Conservation (phyloP, 2,888 invertebrate species). For the Chalcis sispes region DNA sequence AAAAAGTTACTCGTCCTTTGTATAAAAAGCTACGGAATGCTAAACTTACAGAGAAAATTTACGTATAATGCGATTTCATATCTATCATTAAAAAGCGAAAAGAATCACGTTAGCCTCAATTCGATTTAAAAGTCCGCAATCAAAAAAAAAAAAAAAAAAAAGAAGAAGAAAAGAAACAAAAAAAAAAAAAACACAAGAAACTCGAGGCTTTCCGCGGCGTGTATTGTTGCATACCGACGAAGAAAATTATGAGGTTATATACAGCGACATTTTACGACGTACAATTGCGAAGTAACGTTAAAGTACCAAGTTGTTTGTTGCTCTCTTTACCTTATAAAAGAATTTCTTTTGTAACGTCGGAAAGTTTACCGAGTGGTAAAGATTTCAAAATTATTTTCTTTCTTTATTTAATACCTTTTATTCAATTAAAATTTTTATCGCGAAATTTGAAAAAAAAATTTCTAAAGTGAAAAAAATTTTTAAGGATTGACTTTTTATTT, state of each 20-base stretch:
- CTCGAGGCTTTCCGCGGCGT: not conserved
- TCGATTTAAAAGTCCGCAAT: constrained; percentile 43
- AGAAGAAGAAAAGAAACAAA: too few species aligned
- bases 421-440: too few species aligned
- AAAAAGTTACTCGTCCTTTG: constrained; percentile 43
- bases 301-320: constrained; percentile 1
- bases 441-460: too few species aligned
- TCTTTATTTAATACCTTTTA: too few species aligned
- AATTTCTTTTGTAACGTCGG: not conserved
- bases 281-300: constrained; percentile 3
- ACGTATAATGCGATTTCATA: constrained; percentile 26
- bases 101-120: constrained; percentile 38
- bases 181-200: too few species aligned
- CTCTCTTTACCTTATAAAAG: not conserved
- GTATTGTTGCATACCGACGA: not conserved
- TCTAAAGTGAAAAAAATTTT: too few species aligned
- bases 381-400: too few species aligned
- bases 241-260: not conserved
- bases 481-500: too few species aligned
- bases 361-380: not conserved
- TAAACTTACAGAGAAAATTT: constrained; percentile 27
- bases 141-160: not conserved
- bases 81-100: constrained; percentile 34
- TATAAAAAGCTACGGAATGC: constrained; percentile 4
- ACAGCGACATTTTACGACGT: not conserved